Evolutionary conservation across 2,888 invertebrate genomes (phyloP), one percentile per base, ranked within the genome.

Genomic region (Drosophila nr. medialis): DNA sequence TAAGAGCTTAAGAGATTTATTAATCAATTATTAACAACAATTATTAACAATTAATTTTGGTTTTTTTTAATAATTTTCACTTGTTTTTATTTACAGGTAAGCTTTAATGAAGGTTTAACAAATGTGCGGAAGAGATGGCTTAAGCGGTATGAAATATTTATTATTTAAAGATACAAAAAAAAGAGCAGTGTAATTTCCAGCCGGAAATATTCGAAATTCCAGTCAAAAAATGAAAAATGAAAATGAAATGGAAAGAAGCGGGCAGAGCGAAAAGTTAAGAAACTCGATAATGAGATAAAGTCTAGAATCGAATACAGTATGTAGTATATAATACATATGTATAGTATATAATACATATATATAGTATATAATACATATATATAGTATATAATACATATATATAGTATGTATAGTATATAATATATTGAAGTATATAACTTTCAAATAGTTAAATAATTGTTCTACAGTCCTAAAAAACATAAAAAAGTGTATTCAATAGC

Each of bases 71-170:
- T 27, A 2, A 42, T 38, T 56, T 15, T 29, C 1, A 2, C 7
- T 4, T 13, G 3, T 4, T 34, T 40, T 49, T 59, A 32, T 54
- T 68, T 76, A 1, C 64, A 78, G 68, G 68, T 79, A 50, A 64
- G 61, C 50, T 32, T 18, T 34, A 42, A 38, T 40, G 24, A 61
- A n/a, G 10, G 24, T 15, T 18, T 0, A 27, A 7, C 18, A 7
- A 27, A 55, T 15, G 1, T 21, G 15, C 10, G 4, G 1, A 34
- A 49, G 24, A 10, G 18, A 11, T 27, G 18, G 27, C 4, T 32
- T 18, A 32, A 48, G 11, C 8, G 53, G 27, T 68, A 40, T 34
- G 48, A 38, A 27, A 48, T 34, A 49, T 55, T 3, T 38, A 45
- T 10, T 30, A n/a, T n/a, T 42, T 7, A 21, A 18, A 21, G 13